A percentile compares a stretch with the other conserved stretches of the same genome.
Evolutionary conservation across 92 coral and sea anemone species (phyloP).

Genomic region (Actinernus sp.): DNA sequence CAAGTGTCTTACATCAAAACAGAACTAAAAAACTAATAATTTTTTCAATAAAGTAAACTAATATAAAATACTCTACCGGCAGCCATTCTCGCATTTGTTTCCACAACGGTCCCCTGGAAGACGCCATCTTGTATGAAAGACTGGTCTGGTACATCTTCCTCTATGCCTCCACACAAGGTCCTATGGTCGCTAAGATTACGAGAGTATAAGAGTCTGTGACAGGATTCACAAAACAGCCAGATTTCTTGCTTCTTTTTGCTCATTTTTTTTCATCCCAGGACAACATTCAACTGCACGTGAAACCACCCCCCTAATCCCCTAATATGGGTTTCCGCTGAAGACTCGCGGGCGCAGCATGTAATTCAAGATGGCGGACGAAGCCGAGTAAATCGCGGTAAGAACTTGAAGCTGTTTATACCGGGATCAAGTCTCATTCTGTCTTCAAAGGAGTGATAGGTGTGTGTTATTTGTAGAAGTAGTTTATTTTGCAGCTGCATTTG

Average conservation of each 20-base stretch:
- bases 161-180: slow-evolving; percentile 45
- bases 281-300: slow-evolving; percentile 6
- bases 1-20: too few species aligned
- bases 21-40: background rate
- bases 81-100: slow-evolving; percentile 30
- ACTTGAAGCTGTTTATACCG: too few species aligned
- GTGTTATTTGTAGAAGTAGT: too few species aligned
- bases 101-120: slow-evolving; percentile 55
- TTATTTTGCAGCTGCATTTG: too few species aligned
- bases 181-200: slow-evolving; percentile 59
- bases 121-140: slow-evolving; percentile 65
- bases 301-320: background rate
- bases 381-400: too few species aligned
- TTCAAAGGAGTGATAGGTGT: too few species aligned
- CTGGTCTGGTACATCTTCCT: slow-evolving; percentile 1
- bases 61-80: slow-evolving; percentile 22
- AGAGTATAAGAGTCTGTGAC: slow-evolving; percentile 48
- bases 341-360: background rate
- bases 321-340: slow-evolving; percentile 10
- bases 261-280: slow-evolving; percentile 18
- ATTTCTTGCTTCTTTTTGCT: slow-evolving; percentile 65
- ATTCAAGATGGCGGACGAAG: slow-evolving; percentile 4
- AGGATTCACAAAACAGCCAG: slow-evolving; percentile 77
- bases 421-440: too few species aligned
- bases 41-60: background rate